Base-by-base conservation (phyloP, 1,140 invertebrate species). In the Ceratina australensis region DNA sequence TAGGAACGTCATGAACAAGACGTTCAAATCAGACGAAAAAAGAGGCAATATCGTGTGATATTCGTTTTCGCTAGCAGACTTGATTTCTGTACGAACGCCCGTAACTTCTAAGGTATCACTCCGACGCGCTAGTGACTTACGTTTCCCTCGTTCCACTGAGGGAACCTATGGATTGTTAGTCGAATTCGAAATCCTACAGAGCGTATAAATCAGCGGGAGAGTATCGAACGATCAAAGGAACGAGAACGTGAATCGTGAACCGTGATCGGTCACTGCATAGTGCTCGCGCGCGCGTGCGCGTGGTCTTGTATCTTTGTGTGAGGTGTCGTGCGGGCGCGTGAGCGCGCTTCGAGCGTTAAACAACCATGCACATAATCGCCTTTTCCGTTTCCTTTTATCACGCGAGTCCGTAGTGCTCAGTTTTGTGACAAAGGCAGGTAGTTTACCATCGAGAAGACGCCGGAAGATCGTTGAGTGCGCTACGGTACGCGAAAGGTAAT, bases 261-360 rank as follows among this genome's bases (percentile, higher is more conserved):
- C 5, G 7, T 7, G 68, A 72, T 72, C 69, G 10, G 47, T 57
- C 15, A 16, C 7, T 3, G 71, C 60, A 7, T 16, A 56, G 60
- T 64, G 60, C 33, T 68, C 68, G 67, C 74, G 74, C 73, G 73
- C 64, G 65, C 61, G 20, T 52, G 61, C 22, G 28, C 50, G 24
- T 57, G 28, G 80, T 60, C 22, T n/a, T 5, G 64, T 50, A 10
- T 42, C 33, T 10, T 5, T 42, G 33, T 33, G 28, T 5, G 28
- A 33, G 28, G 28, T 33, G 5, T 5, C 28, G n/a, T 5, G 26
- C 28, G 54, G 10, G 24, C 20, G 18, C 47, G 26, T 57, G 72
- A 22, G 18, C 54, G 33, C 20, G 28, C 16, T n/a, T 15, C 24
- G n/a, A 20, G 20, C 28, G 42, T 7, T 10, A 10, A 49, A 10